Evolutionary conservation across 2,113 vertebrate genomes (phyloP).

Genomic region (Pachyramphus minor): DNA sequence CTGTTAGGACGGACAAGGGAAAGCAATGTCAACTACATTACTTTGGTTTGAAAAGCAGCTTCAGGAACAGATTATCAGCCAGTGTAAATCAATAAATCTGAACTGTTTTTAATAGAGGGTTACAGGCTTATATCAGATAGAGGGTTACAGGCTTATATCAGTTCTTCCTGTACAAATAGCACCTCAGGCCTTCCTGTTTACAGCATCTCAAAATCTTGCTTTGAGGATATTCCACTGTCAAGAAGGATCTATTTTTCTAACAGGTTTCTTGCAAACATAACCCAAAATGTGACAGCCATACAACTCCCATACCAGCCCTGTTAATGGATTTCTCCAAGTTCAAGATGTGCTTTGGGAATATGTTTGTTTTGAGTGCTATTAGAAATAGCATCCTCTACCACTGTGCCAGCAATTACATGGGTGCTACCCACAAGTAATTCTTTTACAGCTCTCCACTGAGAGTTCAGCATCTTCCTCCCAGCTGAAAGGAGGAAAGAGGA

Average conservation of each 20-base stretch:
- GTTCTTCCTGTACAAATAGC: not conserved
- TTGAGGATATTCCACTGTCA: not conserved
- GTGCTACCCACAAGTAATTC: not conserved
- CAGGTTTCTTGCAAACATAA: not conserved
- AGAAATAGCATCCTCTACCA: not conserved
- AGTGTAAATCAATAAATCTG: not conserved
- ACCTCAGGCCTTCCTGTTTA: not conserved
- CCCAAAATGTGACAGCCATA: not conserved
- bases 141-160: not conserved
- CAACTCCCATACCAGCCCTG: not conserved
- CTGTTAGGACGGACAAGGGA: not conserved
- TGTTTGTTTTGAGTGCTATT: not conserved
- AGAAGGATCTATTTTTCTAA: conserved; percentile 21
- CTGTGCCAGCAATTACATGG: not conserved
- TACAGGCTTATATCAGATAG: not conserved
- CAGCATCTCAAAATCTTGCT: not conserved
- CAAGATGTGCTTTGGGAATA: conserved; percentile 5
- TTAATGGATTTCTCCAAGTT: conserved; percentile 39
- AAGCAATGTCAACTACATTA: not conserved
- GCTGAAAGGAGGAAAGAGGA: not conserved
- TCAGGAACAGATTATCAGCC: not conserved
- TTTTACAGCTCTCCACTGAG: not conserved
- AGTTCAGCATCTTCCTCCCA: not conserved
- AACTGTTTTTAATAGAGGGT: not conserved
- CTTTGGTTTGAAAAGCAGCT: conserved; percentile 6